Base-by-base conservation (phyloP, 2,113 vertebrate genomes). In the Siphamia tubifer region DNA sequence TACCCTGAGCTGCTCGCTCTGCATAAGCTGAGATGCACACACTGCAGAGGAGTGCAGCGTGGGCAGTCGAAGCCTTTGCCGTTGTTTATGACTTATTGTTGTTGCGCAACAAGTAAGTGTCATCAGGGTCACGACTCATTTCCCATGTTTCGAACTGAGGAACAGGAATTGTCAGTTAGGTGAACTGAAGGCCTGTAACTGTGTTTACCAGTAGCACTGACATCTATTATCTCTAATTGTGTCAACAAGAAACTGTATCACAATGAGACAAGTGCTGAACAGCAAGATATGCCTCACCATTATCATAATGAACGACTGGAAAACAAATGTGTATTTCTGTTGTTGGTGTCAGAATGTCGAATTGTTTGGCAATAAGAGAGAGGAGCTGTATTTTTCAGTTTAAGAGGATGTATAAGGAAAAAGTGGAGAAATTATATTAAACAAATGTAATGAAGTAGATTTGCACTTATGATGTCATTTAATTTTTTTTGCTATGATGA, bases 11-110 rank as follows among this genome's bases (percentile, higher is more conserved):
- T 62, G 23, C 52, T 74, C 28, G 2, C 77, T 64, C 73, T 44
- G 51, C 27, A 8, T 35, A 20, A 58, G 55, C 42, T 4, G 13
- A 43, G 69, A 45, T 16, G 3, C 72, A 61, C 38, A 17, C 43
- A 70, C 68, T 77, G 79, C 68, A 73, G 72, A 87, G 78, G 79
- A 75, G 84, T 61, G 85, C 63, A 1, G 68, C 57, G 24, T 83
- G 82, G 86, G 47, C 48, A 74, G 77, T 38, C 21, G 25, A 13
- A 60, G 27, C 48, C 19, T 27, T 35, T 16, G 21, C 61, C 2
- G 34, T 72, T 82, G 68, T 83, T 82, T 84, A 42, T 65, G 65
- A 81, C 68, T 73, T 52, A 1, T 43, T 67, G 58, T 61, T 52
- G 6, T 87, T 84, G 58, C 49, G 62, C 68, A 84, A 77, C 66